Conservation (phyloP, 1,140 invertebrate genomes). For the Drosophila nikananu region DNA sequence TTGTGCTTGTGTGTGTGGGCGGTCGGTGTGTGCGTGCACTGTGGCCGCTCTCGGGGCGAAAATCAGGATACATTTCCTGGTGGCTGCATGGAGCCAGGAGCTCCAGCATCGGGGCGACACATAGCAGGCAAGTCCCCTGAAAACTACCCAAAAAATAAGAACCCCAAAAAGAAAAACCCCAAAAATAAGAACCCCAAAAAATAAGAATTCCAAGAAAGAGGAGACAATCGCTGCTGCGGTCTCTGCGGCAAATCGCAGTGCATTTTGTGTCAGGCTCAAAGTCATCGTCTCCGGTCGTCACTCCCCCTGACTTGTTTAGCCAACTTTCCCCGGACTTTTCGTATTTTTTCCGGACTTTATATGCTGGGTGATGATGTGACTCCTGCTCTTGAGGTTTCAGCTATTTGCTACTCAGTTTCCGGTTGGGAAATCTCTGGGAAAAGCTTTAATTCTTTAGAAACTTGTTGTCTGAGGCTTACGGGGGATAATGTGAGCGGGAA, state of each 20-base stretch:
- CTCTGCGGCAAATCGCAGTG: conserved; percentile 32
- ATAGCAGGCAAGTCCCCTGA: conserved; percentile 39
- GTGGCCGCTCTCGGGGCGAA: conserved; percentile 59
- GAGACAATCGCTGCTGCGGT: conserved; percentile 33
- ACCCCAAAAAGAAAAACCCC: background rate
- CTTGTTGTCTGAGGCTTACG: background rate
- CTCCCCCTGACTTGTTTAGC: conserved; percentile 28
- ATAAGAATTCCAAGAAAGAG: conserved; percentile 28
- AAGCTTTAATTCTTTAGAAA: background rate
- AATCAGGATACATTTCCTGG: conserved; percentile 80
- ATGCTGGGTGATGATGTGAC: background rate
- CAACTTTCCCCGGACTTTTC: conserved; percentile 40
- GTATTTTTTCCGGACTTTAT: conserved; percentile 24
- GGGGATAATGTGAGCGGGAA: background rate
- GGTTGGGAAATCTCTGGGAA: background rate
- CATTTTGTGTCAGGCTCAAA: conserved; percentile 22
- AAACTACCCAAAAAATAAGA: conserved; percentile 1
- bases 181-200: conserved; percentile 6
- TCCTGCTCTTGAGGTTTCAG: conserved; percentile 13
- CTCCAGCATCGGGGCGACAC: conserved; percentile 31
- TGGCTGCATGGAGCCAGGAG: conserved; percentile 28
- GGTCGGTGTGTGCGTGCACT: conserved; percentile 55
- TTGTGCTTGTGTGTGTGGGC: conserved; percentile 20
- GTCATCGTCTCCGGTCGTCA: conserved; percentile 23
- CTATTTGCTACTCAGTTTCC: conserved; percentile 4